Evolutionary conservation across 35 echinoderm and acorn worm genomes (phyloP).

Genomic region (Lytechinus variegatus): DNA sequence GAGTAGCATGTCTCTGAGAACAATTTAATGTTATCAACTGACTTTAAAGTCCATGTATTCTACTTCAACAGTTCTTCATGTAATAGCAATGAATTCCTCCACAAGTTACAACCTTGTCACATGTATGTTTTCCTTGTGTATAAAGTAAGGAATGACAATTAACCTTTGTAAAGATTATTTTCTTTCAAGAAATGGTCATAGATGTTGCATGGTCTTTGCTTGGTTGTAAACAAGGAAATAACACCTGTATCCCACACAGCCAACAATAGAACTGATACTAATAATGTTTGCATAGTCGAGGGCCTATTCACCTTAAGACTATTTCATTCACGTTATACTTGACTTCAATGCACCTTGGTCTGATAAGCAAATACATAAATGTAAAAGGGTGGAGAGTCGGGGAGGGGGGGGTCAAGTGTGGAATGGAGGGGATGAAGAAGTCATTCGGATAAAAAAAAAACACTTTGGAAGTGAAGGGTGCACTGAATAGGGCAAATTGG

Average conservation of each 20-base stretch:
- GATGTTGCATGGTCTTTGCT: neutral
- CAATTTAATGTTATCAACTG: too few relatives aligned
- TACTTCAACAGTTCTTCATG: too few relatives aligned
- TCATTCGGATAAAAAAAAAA: too few relatives aligned
- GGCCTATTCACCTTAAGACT: neutral
- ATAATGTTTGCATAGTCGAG: neutral
- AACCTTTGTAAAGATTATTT: neutral
- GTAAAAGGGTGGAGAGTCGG: neutral
- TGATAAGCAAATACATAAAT: neutral
- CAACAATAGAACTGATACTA: neutral
- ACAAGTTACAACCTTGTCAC: neutral
- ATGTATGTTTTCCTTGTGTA: neutral
- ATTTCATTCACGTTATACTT: neutral
- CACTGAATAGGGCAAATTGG: too few relatives aligned
- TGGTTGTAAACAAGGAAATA: constrained; percentile 32
- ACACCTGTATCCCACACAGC: neutral
- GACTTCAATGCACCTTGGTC: neutral
- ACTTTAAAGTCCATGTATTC: too few relatives aligned
- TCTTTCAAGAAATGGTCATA: neutral
- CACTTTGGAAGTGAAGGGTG: too few relatives aligned
- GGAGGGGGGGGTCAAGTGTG: neutral
- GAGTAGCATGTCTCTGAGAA: too few relatives aligned
- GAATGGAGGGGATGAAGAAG: too few relatives aligned
- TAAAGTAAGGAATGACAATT: neutral
- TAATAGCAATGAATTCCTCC: neutral